Percentiles rank a stretch among this genome's conserved stretches.
These are phyloP conservation scores for Anoplopoma fimbria DNA, from an alignment of 2,113 vertebrate genomes.

Conservation along the genomic window DNA sequence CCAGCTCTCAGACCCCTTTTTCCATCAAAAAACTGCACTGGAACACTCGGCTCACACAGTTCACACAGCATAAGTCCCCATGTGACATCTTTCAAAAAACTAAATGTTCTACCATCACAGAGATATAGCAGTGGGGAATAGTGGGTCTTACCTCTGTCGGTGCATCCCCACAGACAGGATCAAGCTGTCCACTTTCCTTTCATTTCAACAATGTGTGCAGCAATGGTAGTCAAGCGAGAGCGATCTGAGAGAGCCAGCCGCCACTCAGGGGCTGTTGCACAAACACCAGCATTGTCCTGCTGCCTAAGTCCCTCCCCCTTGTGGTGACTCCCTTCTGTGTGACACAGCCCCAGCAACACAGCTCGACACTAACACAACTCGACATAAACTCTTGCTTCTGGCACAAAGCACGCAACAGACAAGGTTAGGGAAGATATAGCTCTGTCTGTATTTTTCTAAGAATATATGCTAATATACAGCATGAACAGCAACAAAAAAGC, in stretches of 20 bases:
- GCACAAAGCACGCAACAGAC: slow-evolving; percentile 25
- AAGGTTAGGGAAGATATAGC: slow-evolving; percentile 9
- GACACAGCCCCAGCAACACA: slow-evolving; percentile 71
- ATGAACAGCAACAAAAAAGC: slow-evolving; percentile 19
- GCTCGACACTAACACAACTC: slow-evolving; percentile 73
- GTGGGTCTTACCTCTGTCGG: slow-evolving; percentile 74
- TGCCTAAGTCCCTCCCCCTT: slow-evolving; percentile 82
- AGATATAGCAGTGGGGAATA: slow-evolving; percentile 29
- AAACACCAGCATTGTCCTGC: slow-evolving; percentile 85
- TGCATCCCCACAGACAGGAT: slow-evolving; percentile 74
- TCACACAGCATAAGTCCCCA: slow-evolving; percentile 30
- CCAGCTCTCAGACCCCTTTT: slow-evolving; percentile 38
- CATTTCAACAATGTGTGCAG: slow-evolving; percentile 77
- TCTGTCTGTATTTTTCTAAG: background rate
- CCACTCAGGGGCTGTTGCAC: slow-evolving; percentile 83
- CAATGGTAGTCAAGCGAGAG: slow-evolving; percentile 79
- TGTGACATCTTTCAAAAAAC: slow-evolving; percentile 20
- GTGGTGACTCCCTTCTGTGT: slow-evolving; percentile 74
- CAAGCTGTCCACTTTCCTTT: slow-evolving; percentile 73
- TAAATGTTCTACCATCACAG: slow-evolving; percentile 32
- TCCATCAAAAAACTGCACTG: slow-evolving; percentile 39
- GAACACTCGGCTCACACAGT: slow-evolving; percentile 30
- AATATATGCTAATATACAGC: slow-evolving; percentile 1
- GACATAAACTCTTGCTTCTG: slow-evolving; percentile 63
- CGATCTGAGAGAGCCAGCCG: slow-evolving; percentile 75